A percentile compares a stretch with the other conserved stretches of the same genome.
phyloP scores from a whole-genome alignment of 2,888 invertebrate genomes.

The Phalangium opilio region DNA sequence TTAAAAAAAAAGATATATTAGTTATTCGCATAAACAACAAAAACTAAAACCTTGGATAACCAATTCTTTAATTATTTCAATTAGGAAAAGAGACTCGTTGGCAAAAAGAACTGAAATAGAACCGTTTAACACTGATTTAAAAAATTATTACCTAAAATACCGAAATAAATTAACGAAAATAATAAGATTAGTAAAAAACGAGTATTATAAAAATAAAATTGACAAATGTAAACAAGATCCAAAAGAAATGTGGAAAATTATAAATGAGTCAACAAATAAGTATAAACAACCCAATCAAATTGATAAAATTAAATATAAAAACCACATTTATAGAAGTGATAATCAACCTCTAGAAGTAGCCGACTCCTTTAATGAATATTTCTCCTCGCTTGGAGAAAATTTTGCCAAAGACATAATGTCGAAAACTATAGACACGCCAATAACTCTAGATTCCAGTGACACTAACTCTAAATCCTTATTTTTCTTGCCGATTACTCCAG shows the following conservation, averaged over 20 bases:
- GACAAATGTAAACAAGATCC: not conserved
- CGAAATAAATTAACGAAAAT: not conserved
- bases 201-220: not conserved
- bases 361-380: not conserved
- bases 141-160: not conserved
- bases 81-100: not conserved
- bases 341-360: not conserved
- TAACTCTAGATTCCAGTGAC: no score
- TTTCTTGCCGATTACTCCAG: no score
- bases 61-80: not conserved
- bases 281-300: not conserved
- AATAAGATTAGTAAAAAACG: not conserved
- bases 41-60: not conserved
- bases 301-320: no score
- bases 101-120: not conserved
- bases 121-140: not conserved
- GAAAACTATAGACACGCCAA: not conserved
- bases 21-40: no score
- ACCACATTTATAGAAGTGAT: no score
- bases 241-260: not conserved
- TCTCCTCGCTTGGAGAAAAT: not conserved
- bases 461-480: no score
- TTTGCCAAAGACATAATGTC: not conserved
- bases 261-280: not conserved
- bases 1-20: no score